Conservation (phyloP, 2,797 vertebrate species). For the Kryptolebias ocellatus region DNA sequence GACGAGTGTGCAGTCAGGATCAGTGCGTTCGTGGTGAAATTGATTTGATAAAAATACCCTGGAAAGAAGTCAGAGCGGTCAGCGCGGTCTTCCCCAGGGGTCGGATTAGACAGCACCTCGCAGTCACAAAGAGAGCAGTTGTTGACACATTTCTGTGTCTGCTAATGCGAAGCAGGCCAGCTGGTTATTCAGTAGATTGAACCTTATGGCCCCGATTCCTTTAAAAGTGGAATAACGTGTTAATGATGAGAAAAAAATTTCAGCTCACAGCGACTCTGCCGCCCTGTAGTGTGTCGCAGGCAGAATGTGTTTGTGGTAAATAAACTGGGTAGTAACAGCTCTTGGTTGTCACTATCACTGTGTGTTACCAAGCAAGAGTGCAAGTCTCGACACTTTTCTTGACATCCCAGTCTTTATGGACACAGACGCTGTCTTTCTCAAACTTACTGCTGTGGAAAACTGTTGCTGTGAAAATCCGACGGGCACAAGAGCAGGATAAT, state of each 20-base stretch:
- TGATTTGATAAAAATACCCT: slow-evolving; percentile 14
- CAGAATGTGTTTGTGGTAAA: neutral
- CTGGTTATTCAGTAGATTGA: slow-evolving; percentile 40
- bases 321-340: slow-evolving; percentile 4
- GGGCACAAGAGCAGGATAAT: slow-evolving; percentile 1
- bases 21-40: neutral
- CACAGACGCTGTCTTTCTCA: slow-evolving; percentile 31
- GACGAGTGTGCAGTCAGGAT: slow-evolving; percentile 11
- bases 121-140: slow-evolving; percentile 26
- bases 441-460: slow-evolving; percentile 8
- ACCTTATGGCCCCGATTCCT: slow-evolving; percentile 12
- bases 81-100: slow-evolving; percentile 36
- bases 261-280: neutral
- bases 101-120: slow-evolving; percentile 29
- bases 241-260: slow-evolving; percentile 7
- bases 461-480: too few relatives aligned
- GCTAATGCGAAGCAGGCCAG: slow-evolving; percentile 58
- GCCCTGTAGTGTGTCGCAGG: neutral
- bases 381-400: slow-evolving; percentile 44
- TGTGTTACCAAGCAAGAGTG: slow-evolving; percentile 49
- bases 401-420: slow-evolving; percentile 47
- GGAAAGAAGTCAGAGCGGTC: slow-evolving; percentile 28
- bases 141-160: slow-evolving; percentile 70
- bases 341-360: slow-evolving; percentile 25
- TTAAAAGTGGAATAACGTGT: slow-evolving; percentile 1